Percentiles rank a stretch among this genome's conserved stretches.
Conservation (phyloP, 2,888 invertebrate genomes). For the Lasioglossum zephyrum region DNA sequence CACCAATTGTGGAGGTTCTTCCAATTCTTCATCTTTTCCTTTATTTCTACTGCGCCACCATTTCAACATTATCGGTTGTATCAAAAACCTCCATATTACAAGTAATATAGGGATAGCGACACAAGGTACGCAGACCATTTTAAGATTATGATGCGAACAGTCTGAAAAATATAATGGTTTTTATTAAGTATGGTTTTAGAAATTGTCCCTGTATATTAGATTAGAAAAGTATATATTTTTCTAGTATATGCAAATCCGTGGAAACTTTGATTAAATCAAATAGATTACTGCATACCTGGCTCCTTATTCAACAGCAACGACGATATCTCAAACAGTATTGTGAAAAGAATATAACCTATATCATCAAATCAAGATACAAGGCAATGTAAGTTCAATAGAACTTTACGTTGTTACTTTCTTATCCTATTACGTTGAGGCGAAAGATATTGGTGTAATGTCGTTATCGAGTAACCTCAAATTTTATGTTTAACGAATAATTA, state of each 20-base stretch:
- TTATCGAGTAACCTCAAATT: constrained; percentile 10
- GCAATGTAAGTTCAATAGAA: neutral
- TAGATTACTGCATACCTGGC: neutral
- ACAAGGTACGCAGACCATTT: constrained; percentile 94
- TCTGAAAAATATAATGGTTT: constrained; percentile 13
- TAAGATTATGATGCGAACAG: constrained; percentile 21
- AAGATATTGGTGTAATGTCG: neutral
- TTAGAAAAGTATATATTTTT: neutral
- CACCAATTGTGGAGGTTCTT: constrained; percentile 73
- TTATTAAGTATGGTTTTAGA: neutral
- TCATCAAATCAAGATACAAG: neutral
- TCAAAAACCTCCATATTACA: constrained; percentile 93
- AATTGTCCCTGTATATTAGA: neutral
- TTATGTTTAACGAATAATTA: neutral
- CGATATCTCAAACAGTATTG: neutral
- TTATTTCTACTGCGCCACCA: constrained; percentile 93
- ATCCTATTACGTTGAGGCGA: neutral
- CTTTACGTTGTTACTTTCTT: neutral
- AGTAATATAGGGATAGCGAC: constrained; percentile 93
- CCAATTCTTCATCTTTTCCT: constrained; percentile 84
- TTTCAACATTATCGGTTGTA: constrained; percentile 92
- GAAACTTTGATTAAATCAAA: constrained; percentile 6
- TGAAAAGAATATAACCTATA: constrained; percentile 37
- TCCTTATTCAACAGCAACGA: neutral
- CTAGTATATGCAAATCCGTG: neutral